phyloP scores from a whole-genome alignment of 1,140 invertebrate genomes.

The Drosophila lacteicornis region DNA sequence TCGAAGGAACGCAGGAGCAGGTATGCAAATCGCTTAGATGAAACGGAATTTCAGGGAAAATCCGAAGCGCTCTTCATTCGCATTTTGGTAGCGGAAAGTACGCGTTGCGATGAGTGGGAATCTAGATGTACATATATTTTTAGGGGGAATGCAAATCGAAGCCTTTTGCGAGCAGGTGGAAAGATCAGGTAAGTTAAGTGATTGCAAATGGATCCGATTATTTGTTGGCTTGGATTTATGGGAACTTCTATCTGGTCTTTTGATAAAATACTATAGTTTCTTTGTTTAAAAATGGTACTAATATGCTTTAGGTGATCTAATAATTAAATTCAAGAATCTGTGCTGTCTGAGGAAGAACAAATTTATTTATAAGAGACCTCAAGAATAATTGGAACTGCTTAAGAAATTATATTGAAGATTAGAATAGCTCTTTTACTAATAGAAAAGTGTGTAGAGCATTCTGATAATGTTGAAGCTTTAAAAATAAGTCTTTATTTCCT shows the following conservation, averaged over 20 bases:
- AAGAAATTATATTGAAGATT: not conserved
- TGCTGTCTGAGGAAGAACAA: not conserved
- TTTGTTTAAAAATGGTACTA: not conserved
- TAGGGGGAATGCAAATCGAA: slow-evolving; percentile 27
- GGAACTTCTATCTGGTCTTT: rapidly evolving
- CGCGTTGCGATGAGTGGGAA: slow-evolving; percentile 45
- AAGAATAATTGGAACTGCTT: not conserved
- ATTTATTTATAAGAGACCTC: not conserved
- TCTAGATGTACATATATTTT: not conserved
- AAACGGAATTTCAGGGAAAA: slow-evolving; percentile 69
- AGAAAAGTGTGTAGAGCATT: not conserved
- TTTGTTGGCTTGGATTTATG: not conserved
- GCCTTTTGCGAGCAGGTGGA: slow-evolving; percentile 55
- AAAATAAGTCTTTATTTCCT: not conserved
- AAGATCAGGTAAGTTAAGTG: slow-evolving; percentile 27
- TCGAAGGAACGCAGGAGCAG: slow-evolving; percentile 28
- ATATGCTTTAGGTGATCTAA: not conserved
- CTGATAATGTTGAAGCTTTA: no score
- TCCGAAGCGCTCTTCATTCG: slow-evolving; percentile 70
- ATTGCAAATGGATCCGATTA: slow-evolving; percentile 4
- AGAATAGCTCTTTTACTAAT: not conserved
- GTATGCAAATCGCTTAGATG: slow-evolving; percentile 75
- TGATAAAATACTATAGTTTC: not conserved
- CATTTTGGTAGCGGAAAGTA: slow-evolving; percentile 67
- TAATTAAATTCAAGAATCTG: not conserved